These are phyloP conservation scores for Lasioglossum zephyrum DNA, from an alignment of 2,888 invertebrate species.

Conservation along the genomic window DNA sequence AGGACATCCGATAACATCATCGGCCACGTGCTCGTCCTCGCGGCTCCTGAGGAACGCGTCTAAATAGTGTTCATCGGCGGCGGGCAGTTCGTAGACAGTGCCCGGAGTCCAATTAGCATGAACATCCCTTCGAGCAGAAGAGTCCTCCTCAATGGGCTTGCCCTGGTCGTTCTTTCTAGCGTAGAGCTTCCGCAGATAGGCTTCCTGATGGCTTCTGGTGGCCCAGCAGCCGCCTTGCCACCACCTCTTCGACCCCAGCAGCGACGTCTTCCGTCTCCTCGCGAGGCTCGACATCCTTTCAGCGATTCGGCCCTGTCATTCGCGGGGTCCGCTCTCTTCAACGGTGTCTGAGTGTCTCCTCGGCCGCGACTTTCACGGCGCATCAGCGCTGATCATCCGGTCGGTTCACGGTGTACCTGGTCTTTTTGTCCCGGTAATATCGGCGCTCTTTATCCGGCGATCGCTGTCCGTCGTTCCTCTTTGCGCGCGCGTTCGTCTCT, in stretches of 20 bases:
- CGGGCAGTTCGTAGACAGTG: slow-evolving; percentile 73
- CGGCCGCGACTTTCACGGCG: not conserved
- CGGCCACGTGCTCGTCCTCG: slow-evolving; percentile 61
- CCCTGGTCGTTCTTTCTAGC: slow-evolving; percentile 75
- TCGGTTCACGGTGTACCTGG: slow-evolving; percentile 50
- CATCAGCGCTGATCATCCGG: not conserved
- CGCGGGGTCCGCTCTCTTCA: not conserved
- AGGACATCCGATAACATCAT: slow-evolving; percentile 69
- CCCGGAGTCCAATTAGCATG: slow-evolving; percentile 62
- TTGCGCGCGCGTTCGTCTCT: not conserved
- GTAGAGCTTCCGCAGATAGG: slow-evolving; percentile 81
- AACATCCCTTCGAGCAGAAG: slow-evolving; percentile 33
- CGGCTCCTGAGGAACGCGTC: slow-evolving; percentile 78
- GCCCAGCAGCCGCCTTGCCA: slow-evolving; percentile 83
- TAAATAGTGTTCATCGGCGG: slow-evolving; percentile 78
- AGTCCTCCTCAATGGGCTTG: slow-evolving; percentile 47
- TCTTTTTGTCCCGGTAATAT: slow-evolving; percentile 54
- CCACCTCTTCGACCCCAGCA: slow-evolving; percentile 82
- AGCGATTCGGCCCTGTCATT: not conserved
- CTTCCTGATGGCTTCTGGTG: slow-evolving; percentile 82
- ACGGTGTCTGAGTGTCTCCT: not conserved
- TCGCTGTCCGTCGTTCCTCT: not conserved
- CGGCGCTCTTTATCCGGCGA: slow-evolving; percentile 4
- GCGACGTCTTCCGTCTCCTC: slow-evolving; percentile 78
- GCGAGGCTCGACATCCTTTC: slow-evolving; percentile 80